phyloP scores from a whole-genome alignment of 1,140 invertebrate genomes.

The Ladona fulva region DNA sequence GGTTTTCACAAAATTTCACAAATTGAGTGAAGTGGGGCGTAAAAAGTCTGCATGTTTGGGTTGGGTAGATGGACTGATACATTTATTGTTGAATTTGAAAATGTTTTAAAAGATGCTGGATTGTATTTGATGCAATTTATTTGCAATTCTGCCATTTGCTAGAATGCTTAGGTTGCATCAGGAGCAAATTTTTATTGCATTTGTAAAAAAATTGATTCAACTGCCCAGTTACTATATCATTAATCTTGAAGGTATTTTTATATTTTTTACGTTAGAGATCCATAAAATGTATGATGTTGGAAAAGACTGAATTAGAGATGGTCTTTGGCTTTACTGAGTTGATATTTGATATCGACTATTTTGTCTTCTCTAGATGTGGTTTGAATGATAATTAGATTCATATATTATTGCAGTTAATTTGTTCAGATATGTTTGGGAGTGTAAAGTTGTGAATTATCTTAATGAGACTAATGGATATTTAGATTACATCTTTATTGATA shows the following conservation, averaged over 20 bases:
- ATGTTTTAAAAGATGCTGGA: too few species aligned
- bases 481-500: background rate
- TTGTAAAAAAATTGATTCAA: constrained; percentile 1
- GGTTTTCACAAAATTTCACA: too few species aligned
- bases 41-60: too few species aligned
- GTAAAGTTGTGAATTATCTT: too few species aligned
- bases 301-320: constrained; percentile 2
- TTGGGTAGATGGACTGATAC: too few species aligned
- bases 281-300: background rate
- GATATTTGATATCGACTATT: background rate
- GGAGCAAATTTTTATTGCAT: background rate
- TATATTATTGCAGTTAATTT: too few species aligned
- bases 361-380: background rate
- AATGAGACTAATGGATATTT: too few species aligned
- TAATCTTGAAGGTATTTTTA: background rate
- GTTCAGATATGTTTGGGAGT: too few species aligned
- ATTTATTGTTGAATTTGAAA: too few species aligned
- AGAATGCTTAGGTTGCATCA: background rate
- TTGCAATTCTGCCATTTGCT: background rate
- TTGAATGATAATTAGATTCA: background rate
- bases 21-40: too few species aligned
- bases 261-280: background rate
- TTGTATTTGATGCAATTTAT: too few species aligned
- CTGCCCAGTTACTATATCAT: background rate
- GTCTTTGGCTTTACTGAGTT: background rate